Evolutionary conservation across 1,140 invertebrate genomes (phyloP), one percentile per base, ranked within the genome.

Genomic region (Dendrolimus kikuchii): DNA sequence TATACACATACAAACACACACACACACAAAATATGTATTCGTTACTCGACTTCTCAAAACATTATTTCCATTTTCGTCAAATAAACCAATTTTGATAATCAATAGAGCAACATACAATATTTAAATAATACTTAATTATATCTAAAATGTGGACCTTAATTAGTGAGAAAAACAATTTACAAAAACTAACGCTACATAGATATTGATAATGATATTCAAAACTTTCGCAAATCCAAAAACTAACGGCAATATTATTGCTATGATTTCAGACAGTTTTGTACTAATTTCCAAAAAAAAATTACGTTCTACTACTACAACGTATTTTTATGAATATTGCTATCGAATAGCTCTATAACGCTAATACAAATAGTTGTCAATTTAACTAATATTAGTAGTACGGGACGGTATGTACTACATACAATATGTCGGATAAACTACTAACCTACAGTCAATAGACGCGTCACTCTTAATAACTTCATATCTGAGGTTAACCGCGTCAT

Each of bases 111-210:
- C 6, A 7, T 45, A 9, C 23, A 52, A 47, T 8, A 52, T 23
- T 53, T 39, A 45, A 52, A 60, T 59, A 61, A 65, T 62, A 63
- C 54, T 71, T 65, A 58, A 53, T 61, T 55, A 60, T n/a, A 42
- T 46, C 57, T 67, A 60, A 23, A 49, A 59, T 68, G 62, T 68
- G 58, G 47, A 63, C 68, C 65, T 68, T 68, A 71, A 52, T 43
- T 68, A 67, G 44, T 65, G 65, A 65, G 60, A 67, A 61, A 59
- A 57, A 52, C n/a, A 60, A 51, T 49, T 59, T 54, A 57, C 49
- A 46, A 57, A 36, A 55, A 37, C 37, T 4, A 48, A 51, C 23
- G 23, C 23, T 23, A 23, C 23, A 23, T 23, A 23, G 23, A 23
- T 23, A 23, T 23, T 23, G 23, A 23, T 23, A 23, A 23, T 3